These are phyloP conservation scores for Hylomyscus alleni DNA, from an alignment of 2,797 vertebrate species.

Conservation along the genomic window DNA sequence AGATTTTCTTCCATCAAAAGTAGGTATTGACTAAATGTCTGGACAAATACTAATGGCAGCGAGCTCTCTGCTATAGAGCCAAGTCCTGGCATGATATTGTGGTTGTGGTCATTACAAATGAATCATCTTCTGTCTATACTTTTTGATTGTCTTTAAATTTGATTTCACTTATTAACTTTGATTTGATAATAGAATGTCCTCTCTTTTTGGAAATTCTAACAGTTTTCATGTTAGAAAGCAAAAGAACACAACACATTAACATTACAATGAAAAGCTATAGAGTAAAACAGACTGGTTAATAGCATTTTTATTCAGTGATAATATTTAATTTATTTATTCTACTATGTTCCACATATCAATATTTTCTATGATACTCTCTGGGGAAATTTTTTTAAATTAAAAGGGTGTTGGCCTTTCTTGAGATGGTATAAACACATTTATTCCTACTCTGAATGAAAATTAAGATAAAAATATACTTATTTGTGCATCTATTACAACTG, in stretches of 20 bases:
- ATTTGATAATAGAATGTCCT: neutral
- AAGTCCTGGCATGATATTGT: neutral
- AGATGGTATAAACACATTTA: neutral
- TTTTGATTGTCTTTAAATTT: neutral
- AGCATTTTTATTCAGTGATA: neutral
- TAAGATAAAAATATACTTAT: conserved; percentile 1
- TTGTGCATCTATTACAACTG: neutral
- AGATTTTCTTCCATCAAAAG: conserved; percentile 26
- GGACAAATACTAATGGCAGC: neutral
- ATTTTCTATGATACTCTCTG: neutral
- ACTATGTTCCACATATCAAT: neutral
- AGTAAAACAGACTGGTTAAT: neutral
- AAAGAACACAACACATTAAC: neutral
- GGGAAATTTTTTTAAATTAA: neutral
- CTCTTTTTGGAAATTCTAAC: conserved; percentile 32
- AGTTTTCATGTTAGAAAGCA: conserved; percentile 29
- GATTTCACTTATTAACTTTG: neutral
- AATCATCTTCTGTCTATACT: neutral
- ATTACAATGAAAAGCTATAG: conserved; percentile 7
- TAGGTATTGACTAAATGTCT: neutral
- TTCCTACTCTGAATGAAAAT: neutral
- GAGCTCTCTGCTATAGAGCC: neutral
- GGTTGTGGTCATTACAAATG: neutral
- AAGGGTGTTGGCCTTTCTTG: neutral
- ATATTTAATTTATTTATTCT: conserved; percentile 54